phyloP scores from a whole-genome alignment of 1,140 invertebrate genomes.

The Pachypeltis micranthus region DNA sequence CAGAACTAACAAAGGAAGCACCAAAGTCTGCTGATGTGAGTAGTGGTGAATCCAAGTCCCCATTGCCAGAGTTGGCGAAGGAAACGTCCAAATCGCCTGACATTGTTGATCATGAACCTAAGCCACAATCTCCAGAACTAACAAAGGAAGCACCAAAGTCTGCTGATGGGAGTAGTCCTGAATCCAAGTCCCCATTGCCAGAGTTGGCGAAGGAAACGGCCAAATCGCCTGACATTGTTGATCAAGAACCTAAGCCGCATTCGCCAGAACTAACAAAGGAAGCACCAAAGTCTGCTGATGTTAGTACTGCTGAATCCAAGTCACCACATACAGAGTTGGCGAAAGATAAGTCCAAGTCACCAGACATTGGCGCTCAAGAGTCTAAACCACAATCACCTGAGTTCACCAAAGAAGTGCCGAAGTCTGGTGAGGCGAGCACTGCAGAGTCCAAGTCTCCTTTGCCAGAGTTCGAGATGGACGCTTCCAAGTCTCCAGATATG shows the following conservation, averaged over 20 bases:
- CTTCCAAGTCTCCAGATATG: not conserved
- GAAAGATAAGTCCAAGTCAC: not conserved
- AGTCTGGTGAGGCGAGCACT: not conserved
- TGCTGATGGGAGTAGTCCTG: not conserved
- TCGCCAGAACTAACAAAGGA: constrained; percentile 10
- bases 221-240: not conserved
- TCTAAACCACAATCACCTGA: constrained; percentile 21
- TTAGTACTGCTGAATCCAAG: not conserved
- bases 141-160: not conserved
- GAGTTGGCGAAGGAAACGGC: not conserved
- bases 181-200: not conserved
- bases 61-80: too few species aligned
- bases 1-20: not conserved
- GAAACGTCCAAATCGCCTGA: not conserved
- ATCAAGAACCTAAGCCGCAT: not conserved
- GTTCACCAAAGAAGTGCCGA: constrained; percentile 6
- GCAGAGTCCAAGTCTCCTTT: constrained; percentile 5
- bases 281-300: not conserved
- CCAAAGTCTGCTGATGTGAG: not conserved
- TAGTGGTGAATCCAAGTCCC: too few species aligned
- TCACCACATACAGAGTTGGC: not conserved
- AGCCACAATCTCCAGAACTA: constrained; percentile 19
- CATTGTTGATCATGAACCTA: not conserved
- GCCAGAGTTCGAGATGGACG: not conserved
- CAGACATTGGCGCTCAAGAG: not conserved